These are phyloP conservation scores for Craterocephalus amniculus DNA, from an alignment of 2,797 vertebrate species.

Conservation along the genomic window DNA sequence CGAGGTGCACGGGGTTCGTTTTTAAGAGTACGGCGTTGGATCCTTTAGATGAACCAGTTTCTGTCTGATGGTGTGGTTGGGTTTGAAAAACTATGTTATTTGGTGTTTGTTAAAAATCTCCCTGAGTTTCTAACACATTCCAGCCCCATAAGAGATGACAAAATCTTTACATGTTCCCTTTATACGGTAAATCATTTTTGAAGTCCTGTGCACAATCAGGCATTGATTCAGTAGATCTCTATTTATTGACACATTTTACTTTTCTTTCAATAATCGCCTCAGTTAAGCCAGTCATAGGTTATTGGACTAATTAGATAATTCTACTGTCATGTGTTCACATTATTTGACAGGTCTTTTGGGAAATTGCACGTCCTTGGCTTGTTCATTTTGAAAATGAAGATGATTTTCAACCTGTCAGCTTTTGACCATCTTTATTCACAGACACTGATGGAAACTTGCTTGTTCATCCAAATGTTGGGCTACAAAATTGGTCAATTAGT, in stretches of 20 bases:
- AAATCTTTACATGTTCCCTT: not conserved
- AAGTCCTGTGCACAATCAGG: not conserved
- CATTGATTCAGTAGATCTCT: not conserved
- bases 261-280: too few species aligned
- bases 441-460: not conserved
- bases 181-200: not conserved
- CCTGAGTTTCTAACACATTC: too few species aligned
- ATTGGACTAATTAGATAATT: not conserved
- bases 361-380: not conserved
- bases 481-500: not conserved
- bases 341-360: not conserved
- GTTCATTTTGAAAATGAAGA: not conserved
- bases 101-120: too few species aligned
- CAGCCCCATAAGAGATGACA: not conserved
- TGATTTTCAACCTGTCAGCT: not conserved
- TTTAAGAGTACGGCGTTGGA: too few species aligned
- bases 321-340: not conserved
- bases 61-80: too few species aligned
- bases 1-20: too few species aligned
- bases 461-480: not conserved
- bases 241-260: not conserved
- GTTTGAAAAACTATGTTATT: too few species aligned
- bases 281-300: not conserved
- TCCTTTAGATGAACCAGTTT: too few species aligned
- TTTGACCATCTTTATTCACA: slow-evolving; percentile 5